A percentile compares a stretch with the other conserved stretches of the same genome.
These are phyloP conservation scores for Syngnathus acus DNA, from an alignment of 2,797 vertebrate species.

Conservation along the genomic window DNA sequence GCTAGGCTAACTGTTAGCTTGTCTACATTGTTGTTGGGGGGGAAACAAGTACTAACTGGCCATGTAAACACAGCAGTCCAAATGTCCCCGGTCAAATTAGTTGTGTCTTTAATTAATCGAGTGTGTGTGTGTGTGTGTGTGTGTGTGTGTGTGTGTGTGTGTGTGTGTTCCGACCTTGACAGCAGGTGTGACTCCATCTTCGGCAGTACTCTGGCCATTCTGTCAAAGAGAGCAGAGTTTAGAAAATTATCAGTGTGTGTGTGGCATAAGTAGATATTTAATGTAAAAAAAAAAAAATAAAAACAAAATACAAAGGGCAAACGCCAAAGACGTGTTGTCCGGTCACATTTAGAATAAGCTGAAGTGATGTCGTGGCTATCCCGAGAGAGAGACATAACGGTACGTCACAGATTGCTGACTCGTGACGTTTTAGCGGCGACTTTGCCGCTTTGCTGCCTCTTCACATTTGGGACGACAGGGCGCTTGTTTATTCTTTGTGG, in stretches of 20 bases:
- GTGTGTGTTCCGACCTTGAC: slow-evolving; percentile 54
- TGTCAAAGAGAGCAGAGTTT: slow-evolving; percentile 67
- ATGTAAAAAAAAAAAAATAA: neutral
- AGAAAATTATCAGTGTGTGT: slow-evolving; percentile 19
- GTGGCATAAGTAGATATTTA: neutral
- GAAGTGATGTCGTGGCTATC: neutral
- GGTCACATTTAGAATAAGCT: slow-evolving; percentile 5
- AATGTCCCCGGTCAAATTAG: neutral
- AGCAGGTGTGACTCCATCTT: slow-evolving; percentile 69
- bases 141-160: neutral
- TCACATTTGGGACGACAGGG: neutral
- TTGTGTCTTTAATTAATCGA: too few relatives aligned
- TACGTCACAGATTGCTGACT: neutral
- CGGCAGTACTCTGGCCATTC: slow-evolving; percentile 79
- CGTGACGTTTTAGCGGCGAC: neutral
- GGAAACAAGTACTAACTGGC: too few relatives aligned
- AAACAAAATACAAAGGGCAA: too few relatives aligned
- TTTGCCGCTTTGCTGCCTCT: slow-evolving; percentile 5
- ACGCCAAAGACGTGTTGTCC: neutral
- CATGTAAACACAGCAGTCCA: neutral
- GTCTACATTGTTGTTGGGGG: neutral
- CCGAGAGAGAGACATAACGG: neutral
- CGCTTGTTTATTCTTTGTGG: slow-evolving; percentile 2
- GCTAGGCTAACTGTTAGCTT: too few relatives aligned
- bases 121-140: neutral